Base-by-base conservation (phyloP, 2,888 invertebrate genomes). In the Fragum sueziense region DNA sequence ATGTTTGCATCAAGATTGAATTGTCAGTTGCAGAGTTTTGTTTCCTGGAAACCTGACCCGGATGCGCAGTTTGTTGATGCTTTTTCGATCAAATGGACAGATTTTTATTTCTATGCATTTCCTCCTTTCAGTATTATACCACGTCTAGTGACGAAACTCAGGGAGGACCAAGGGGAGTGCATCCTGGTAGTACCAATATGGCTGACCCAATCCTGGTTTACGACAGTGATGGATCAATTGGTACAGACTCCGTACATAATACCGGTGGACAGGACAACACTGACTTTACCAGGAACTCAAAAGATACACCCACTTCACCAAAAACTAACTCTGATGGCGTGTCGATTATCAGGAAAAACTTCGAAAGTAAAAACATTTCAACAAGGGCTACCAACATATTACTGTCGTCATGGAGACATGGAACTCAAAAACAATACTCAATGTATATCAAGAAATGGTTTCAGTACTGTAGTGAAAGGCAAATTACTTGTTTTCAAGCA, bases 201-300 rank as follows among this genome's bases (percentile, higher is more conserved):
- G 81, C 41, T 72, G 25, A 82, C 82, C 34, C 82, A 79, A 54
- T 70, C 61, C 33, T 79, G 75, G 76, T 79, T 41, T 51, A 59
- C 37, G 6, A 31, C 0, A 22, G 17, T 71, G 2, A 3, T 79
- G 67, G 67, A 79, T 33, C 34, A 76, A 2, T 11, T 79, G 34
- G 52, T 79, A 62, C 71, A 78, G n/a, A n/a, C 25, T 37, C 81
- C 81, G 14, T 51, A n/a, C 22, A 37, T 71, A 11, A 37, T 80
- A 54, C 37, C 52, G 57, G 59, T 69, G 6, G 73, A 14, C 31
- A 9, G 2, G 7, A 22, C 11, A 1, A 59, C 62, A 20, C 47
- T 81, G 4, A 51, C 29, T 34, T n/a, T 78, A 9, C 47, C 62
- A 14, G 7, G 34, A 4, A 61, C 71, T 22, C 14, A 61, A 11